phyloP scores from a whole-genome alignment of 2,888 invertebrate species.

The Conistra vaccinii region DNA sequence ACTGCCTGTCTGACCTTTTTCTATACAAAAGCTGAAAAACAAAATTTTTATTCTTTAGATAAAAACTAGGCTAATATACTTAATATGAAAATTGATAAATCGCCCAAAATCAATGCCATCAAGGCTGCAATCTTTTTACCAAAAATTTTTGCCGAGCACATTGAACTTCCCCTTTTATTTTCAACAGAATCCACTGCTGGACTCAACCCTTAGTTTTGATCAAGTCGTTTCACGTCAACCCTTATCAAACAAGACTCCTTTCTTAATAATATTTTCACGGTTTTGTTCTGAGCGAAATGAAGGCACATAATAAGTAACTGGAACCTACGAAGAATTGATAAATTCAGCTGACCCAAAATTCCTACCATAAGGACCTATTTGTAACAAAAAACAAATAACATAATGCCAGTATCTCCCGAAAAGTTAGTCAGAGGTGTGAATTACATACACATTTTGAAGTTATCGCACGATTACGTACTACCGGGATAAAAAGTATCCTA shows the following conservation, averaged over 20 bases:
- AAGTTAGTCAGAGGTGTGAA: neutral
- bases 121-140: neutral
- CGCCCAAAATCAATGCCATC: neutral
- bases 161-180: slow-evolving; percentile 15
- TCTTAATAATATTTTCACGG: slow-evolving; percentile 50
- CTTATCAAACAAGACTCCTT: slow-evolving; percentile 46
- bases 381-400: neutral
- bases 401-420: neutral
- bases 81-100: too few species aligned
- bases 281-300: slow-evolving; percentile 36
- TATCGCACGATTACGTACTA: neutral
- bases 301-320: slow-evolving; percentile 33
- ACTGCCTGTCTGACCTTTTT: neutral
- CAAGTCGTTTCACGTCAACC: slow-evolving; percentile 54
- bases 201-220: slow-evolving; percentile 38
- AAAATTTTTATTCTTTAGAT: neutral
- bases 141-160: neutral
- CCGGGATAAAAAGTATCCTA: neutral
- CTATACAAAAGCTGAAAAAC: neutral
- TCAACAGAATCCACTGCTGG: slow-evolving; percentile 33
- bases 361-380: neutral
- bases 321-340: slow-evolving; percentile 8
- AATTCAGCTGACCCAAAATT: neutral
- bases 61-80: too few species aligned
- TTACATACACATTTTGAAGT: neutral